Base-by-base conservation (phyloP, 2,888 invertebrate species). In the Melinaea marsaeus region DNA sequence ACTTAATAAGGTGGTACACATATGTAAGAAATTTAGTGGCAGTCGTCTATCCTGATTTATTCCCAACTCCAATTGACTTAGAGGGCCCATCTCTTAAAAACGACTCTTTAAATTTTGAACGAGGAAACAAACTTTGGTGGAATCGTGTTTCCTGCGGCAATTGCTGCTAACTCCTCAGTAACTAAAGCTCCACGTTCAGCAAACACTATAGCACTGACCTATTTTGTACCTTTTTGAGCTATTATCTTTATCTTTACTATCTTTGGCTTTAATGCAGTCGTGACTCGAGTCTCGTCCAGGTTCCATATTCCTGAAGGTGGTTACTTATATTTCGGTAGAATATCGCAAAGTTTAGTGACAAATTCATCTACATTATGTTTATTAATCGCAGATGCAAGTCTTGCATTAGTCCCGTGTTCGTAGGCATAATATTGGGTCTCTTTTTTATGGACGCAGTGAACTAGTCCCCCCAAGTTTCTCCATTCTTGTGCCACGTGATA, bases 1-100 rank as follows among this genome's bases (percentile, higher is more conserved):
- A 57, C 48, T 62, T 68, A 13, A 66, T 62, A 47, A 68, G 66
- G 56, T 66, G 69, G 45, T 66, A 57, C 55, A 63, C 42, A 59
- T 58, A 60, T 61, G 47, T 37, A n/a, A 67, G 58, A 57, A 67
- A 67, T 60, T 66, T 63, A 47, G 42, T 63, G 60, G 45, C 58
- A 33, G 58, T 64, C 64, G 61, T 66, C 64, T 62, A 62, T 13
- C 79, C 78, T 7, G 72, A 73, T 4, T 48, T 13, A 68, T 81
- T 80, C 7, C 74, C 79, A 55, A 72, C 72, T 13, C 78, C 79
- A 67, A 76, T 76, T 57, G 69, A 74, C 2, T 70, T 78, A 37
- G 71, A 64, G 13, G 78, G 79, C 7, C 77, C 75, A 68, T 72
- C 72, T 11, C 66, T 58, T 13, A 75, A 37, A 68, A 75, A 72